Conservation (phyloP, 2,113 vertebrate species). For the Phalacrocorax carbo region DNA sequence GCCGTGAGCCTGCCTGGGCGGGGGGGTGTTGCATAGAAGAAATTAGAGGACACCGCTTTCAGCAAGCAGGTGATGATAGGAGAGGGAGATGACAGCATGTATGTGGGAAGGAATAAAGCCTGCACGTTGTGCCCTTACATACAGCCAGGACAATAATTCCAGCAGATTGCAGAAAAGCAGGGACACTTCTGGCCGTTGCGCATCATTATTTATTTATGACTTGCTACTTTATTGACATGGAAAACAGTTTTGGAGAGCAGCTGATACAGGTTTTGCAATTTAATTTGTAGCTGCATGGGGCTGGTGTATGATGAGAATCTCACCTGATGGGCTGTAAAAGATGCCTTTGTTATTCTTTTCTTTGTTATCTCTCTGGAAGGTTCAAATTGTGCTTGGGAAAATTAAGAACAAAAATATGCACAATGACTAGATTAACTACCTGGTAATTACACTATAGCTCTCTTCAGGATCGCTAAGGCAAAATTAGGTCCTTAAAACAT, state of each 20-base stretch:
- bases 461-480: not conserved
- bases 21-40: not conserved
- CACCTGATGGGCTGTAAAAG: not conserved
- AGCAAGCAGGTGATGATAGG: not conserved
- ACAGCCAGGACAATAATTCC: not conserved
- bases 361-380: not conserved
- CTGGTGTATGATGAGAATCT: not conserved
- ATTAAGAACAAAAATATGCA: conserved; percentile 15
- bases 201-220: not conserved
- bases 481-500: conserved; percentile 1
- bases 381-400: not conserved
- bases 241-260: not conserved
- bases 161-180: not conserved
- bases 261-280: not conserved
- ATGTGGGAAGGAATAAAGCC: not conserved
- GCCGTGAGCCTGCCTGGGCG: too few species aligned
- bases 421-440: conserved; percentile 10
- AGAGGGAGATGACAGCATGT: too few species aligned
- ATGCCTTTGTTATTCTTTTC: not conserved
- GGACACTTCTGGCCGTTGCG: not conserved
- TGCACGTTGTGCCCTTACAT: fast-evolving
- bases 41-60: fast-evolving
- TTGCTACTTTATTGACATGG: not conserved
- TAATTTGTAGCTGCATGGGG: not conserved
- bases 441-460: not conserved